Conservation (phyloP, 1,140 invertebrate species). For the Drosophila ironensis region DNA sequence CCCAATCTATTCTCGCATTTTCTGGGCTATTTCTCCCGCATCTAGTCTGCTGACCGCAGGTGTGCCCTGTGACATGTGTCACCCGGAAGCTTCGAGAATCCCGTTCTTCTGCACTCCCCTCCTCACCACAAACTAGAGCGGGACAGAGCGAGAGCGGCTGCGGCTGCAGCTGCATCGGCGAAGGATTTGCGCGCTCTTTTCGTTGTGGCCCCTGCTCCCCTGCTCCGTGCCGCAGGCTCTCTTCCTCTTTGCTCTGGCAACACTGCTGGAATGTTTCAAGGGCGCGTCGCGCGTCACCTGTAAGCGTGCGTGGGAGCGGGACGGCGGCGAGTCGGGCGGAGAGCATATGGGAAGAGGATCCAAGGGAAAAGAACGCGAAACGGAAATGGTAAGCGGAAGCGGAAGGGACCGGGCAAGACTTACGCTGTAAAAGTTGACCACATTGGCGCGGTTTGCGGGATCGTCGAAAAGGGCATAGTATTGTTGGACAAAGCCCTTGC, state of each 20-base stretch:
- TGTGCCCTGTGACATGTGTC: constrained; percentile 28
- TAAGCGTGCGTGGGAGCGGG: constrained; percentile 13
- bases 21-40: too few relatives aligned
- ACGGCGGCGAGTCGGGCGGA: constrained; percentile 1
- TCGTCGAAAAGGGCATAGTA: constrained; percentile 96
- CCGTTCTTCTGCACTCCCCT: not conserved
- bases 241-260: not conserved
- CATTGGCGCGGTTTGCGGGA: constrained; percentile 88
- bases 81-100: constrained; percentile 37
- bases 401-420: constrained; percentile 83
- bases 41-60: too few relatives aligned
- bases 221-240: constrained; percentile 18
- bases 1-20: too few relatives aligned
- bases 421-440: constrained; percentile 96
- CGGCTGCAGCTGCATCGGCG: constrained; percentile 6
- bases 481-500: constrained; percentile 95
- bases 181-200: constrained; percentile 58
- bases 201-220: not conserved
- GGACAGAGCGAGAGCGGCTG: too few relatives aligned
- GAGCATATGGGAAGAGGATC: not conserved
- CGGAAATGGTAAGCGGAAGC: not conserved
- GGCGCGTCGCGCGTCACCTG: constrained; percentile 54
- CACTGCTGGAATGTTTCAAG: constrained; percentile 47
- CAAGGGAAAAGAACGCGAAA: not conserved
- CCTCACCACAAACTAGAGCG: too few relatives aligned